Base-by-base conservation (phyloP, 2,113 vertebrate species). In the Ariopsis seemanni region DNA sequence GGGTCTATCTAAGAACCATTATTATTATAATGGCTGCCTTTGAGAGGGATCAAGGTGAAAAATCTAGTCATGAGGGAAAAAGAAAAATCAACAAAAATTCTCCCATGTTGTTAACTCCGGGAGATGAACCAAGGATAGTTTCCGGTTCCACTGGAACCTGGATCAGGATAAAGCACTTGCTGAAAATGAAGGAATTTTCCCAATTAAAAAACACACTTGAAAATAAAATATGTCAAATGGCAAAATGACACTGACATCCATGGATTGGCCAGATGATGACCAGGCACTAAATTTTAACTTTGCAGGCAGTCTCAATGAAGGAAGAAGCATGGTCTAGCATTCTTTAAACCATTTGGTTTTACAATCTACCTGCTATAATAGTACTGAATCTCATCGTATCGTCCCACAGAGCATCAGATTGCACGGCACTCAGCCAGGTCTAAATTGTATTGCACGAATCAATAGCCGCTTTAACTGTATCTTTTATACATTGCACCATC, bases 21-120 rank as follows among this genome's bases (percentile, higher is more conserved):
- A 65, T 81, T 34, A 65, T 58, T 71, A 50, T 87, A 87, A 88
- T 81, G 82, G 82, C 82, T 69, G 53, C 34, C 34, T 86, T 77
- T 34, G 52, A 30, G 72, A 30, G 55, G 63, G 58, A 34, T 52
- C 75, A 77, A 88, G 84, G 84, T 72, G 42, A 3, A 83, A 79
- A 86, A 25, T 58, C 62, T 53, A 55, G n/a, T 62, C 10, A 82
- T 52, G 34, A 42, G 57, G 53, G n/a, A 8, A 48, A 30, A 53
- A 48, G 30, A 72, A 18, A 34, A 34, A 50, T 53, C 22, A 25
- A 9, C 34, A 17, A 25, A 52, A 15, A 58, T 27, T 85, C 42
- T 11, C 30, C 34, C 18, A 48, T 14, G 48, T 53, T 75, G 58
- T 85, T 85, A 63, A 62, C 18, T 50, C 8, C 12, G 2, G 20